Evolutionary conservation across 2,113 vertebrate genomes (phyloP).

Genomic region (Taxidea taxus): DNA sequence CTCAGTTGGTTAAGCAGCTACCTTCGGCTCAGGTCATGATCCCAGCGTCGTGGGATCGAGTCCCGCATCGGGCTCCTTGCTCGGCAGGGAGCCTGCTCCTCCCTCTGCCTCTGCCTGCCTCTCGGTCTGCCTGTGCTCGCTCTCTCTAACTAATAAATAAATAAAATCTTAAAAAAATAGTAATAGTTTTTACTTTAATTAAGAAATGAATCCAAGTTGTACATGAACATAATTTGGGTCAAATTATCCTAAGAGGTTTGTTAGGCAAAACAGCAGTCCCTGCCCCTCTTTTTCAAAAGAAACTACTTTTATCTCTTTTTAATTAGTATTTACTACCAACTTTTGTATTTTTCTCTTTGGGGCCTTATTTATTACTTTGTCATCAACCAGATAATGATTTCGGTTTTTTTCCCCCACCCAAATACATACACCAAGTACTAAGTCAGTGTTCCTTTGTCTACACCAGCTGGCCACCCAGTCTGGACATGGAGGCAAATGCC

Average conservation of each 20-base stretch:
- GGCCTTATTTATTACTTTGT: neutral
- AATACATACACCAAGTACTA: neutral
- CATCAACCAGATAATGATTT: neutral
- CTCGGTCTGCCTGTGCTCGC: no score
- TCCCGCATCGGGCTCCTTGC: no score
- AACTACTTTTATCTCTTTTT: neutral
- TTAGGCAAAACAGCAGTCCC: neutral
- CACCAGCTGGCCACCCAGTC: neutral
- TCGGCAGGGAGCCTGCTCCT: no score
- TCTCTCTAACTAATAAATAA: no score
- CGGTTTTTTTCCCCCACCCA: neutral
- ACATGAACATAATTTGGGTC: neutral
- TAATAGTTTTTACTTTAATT: neutral
- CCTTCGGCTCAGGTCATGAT: no score
- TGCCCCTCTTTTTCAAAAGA: neutral
- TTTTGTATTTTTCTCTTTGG: neutral
- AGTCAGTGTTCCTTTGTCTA: neutral
- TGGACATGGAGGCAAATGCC: neutral
- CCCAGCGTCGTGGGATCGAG: no score
- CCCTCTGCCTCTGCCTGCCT: no score
- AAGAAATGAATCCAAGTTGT: neutral
- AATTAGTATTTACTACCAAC: neutral
- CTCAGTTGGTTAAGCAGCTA: no score
- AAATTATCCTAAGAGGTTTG: neutral
- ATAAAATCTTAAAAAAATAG: no score